Percentiles rank a stretch among this genome's conserved stretches.
These are phyloP conservation scores for Odontocerum albicorne DNA, from an alignment of 2,888 invertebrate genomes.

Conservation along the genomic window DNA sequence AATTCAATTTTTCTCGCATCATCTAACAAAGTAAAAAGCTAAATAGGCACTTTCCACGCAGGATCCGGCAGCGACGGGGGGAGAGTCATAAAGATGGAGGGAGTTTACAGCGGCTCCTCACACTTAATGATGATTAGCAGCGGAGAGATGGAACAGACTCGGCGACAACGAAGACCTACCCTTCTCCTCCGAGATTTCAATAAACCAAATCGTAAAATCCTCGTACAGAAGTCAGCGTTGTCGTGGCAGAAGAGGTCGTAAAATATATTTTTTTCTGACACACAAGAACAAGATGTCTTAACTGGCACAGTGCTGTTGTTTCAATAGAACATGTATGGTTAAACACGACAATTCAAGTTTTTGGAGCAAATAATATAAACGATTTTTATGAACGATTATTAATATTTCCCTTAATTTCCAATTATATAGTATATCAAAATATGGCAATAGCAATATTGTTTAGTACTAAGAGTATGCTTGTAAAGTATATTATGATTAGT, in stretches of 20 bases:
- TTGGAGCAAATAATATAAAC: no score
- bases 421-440: no score
- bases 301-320: background rate
- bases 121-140: slow-evolving; percentile 27
- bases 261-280: background rate
- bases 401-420: no score
- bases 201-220: slow-evolving; percentile 16
- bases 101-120: slow-evolving; percentile 17
- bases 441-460: no score
- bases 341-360: no score
- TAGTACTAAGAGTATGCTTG: no score
- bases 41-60: slow-evolving; percentile 27
- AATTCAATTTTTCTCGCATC: slow-evolving; percentile 22
- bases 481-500: no score
- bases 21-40: slow-evolving; percentile 33
- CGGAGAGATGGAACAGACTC: slow-evolving; percentile 11
- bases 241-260: background rate
- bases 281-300: background rate
- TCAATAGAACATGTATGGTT: background rate
- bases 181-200: slow-evolving; percentile 18
- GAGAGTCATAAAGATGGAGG: slow-evolving; percentile 13
- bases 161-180: no score
- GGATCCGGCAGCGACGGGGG: slow-evolving; percentile 1
- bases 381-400: no score
- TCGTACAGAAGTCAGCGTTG: background rate